A percentile compares a stretch with the other conserved stretches of the same genome.
Evolutionary conservation across 2,797 vertebrate species (phyloP).

Genomic region (Acomys russatus): DNA sequence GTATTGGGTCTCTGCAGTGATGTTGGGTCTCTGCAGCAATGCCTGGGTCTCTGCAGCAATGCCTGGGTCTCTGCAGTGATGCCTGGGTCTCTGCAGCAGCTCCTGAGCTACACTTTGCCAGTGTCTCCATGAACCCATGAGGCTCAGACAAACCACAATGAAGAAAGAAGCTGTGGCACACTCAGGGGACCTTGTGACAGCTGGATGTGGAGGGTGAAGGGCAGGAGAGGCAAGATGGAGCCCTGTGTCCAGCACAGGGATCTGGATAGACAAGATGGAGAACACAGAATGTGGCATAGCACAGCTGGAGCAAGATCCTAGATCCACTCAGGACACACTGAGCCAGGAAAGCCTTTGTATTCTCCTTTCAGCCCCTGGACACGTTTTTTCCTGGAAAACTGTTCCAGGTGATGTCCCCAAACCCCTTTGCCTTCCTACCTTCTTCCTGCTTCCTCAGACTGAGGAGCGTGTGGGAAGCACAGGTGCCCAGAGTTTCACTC

Average conservation of each 20-base stretch:
- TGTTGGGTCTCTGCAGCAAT: not conserved
- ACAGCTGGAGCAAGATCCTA: not conserved
- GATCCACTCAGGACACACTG: not conserved
- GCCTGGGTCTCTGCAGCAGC: not conserved
- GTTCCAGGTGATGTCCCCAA: too few relatives aligned
- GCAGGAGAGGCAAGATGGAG: not conserved
- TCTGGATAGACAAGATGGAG: too few relatives aligned
- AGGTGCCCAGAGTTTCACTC: not conserved
- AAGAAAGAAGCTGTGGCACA: not conserved
- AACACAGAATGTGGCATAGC: too few relatives aligned
- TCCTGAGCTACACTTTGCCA: not conserved
- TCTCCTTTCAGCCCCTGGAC: not conserved
- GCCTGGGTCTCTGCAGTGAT: not conserved
- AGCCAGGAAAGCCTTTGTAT: fast-evolving
- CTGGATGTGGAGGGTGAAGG: too few relatives aligned
- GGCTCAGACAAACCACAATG: not conserved
- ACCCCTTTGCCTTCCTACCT: not conserved
- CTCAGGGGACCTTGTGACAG: not conserved
- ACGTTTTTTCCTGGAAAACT: not conserved
- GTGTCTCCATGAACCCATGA: not conserved
- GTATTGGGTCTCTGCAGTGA: too few relatives aligned
- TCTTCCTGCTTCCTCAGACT: too few relatives aligned
- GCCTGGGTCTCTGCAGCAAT: too few relatives aligned
- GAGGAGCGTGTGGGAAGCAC: not conserved
- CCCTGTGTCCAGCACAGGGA: not conserved